Base-by-base conservation (phyloP, 2,797 vertebrate species). In the Ispidina picta region DNA sequence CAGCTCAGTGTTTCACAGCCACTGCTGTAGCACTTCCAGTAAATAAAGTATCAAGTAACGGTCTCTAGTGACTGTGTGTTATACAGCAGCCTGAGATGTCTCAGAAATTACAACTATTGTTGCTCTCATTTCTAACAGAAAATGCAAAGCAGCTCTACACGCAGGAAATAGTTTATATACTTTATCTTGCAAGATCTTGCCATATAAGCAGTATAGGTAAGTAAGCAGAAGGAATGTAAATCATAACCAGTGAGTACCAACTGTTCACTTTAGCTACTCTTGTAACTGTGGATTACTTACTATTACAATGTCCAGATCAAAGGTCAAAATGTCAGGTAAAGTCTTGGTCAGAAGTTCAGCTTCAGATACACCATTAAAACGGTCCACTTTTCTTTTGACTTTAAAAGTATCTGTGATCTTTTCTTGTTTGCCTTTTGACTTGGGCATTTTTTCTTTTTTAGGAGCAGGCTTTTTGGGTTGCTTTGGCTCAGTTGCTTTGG, bases 291-390 rank as follows among this genome's bases (percentile, higher is more conserved):
- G 86, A 33, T 63, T 88, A 98, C 99, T 98, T 97, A 99, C 99
- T 95, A 99, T 99, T 75, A 99, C 99, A 72, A 99, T 99, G 95
- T 99, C 99, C 97, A 99, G 97, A 97, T 99, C 99, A 96, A 98
- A 98, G 33, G 98, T 98, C 85, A 99, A 98, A 96, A 99, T 98
- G 95, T 99, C 99, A 10, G 99, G 99, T 26, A 99, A 97, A 39
- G 99, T 99, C 97, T 98, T 99, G 54, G 98, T 99, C 97, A 99
- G 97, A 86, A 99, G 98, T 73, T 99, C 99, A 28, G 99, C 99
- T 97, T 99, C 99, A 7, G 98, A 97, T 92, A 99, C 98, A 14
- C 99, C 99, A 89, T 99, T 99, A 90, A 99, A 99, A 73, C 99
- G 98, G 89, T 99, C 98, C 21, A 99, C 94, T 98, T 99, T 99